A percentile compares a stretch with the other conserved stretches of the same genome.
phyloP scores from a whole-genome alignment of 1,140 invertebrate genomes.

The Asbolus verrucosus region DNA sequence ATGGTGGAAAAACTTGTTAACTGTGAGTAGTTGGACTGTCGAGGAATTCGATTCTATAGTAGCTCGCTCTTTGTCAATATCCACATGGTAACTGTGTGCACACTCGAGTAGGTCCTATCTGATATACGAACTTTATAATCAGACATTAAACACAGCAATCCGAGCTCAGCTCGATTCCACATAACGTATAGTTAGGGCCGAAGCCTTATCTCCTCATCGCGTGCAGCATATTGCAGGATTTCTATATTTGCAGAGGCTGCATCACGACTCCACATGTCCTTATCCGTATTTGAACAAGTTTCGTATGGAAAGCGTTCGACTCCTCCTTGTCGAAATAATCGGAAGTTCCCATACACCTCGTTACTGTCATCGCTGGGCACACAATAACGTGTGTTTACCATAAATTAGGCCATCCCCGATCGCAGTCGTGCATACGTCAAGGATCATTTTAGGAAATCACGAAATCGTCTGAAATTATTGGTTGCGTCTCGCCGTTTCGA shows the following conservation, averaged over 20 bases:
- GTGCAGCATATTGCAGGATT: constrained; percentile 49
- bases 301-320: background rate
- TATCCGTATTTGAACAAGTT: constrained; percentile 18
- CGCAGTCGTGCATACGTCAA: constrained; percentile 37
- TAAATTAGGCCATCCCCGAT: constrained; percentile 51
- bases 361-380: background rate
- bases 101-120: constrained; percentile 50
- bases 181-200: constrained; percentile 35
- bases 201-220: constrained; percentile 42
- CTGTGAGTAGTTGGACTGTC: too few relatives aligned
- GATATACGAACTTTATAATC: constrained; percentile 52
- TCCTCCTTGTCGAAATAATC: background rate
- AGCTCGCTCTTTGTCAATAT: constrained; percentile 50
- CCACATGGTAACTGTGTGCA: constrained; percentile 43
- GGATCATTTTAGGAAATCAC: constrained; percentile 55
- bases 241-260: constrained; percentile 48
- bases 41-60: constrained; percentile 47
- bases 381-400: constrained; percentile 30
- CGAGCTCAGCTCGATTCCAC: constrained; percentile 33
- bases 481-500: constrained; percentile 44
- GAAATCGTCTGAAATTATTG: constrained; percentile 55
- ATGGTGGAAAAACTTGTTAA: too few relatives aligned
- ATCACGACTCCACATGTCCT: constrained; percentile 39
- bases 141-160: constrained; percentile 44
- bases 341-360: too few relatives aligned